A percentile compares a stretch with the other conserved stretches of the same genome.
phyloP scores from a whole-genome alignment of 2,797 vertebrate species.

The Brachyrhaphis roseni region DNA sequence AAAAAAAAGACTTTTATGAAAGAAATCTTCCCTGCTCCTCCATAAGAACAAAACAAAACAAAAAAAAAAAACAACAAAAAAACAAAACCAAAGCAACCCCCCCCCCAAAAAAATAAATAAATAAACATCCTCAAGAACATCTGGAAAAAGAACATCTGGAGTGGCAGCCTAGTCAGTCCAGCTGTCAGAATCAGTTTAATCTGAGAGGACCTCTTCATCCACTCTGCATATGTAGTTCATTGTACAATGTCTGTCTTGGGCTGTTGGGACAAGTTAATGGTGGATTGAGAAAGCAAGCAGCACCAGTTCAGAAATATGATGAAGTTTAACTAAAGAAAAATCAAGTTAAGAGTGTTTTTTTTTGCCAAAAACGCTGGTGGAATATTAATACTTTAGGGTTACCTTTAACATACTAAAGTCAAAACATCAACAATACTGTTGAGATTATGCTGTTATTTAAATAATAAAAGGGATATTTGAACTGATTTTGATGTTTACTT shows the following conservation, averaged over 20 bases:
- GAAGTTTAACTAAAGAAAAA: background rate
- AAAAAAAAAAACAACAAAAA: too few species aligned
- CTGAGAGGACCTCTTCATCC: conserved; percentile 39
- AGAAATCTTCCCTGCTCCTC: background rate
- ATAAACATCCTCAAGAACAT: conserved; percentile 1
- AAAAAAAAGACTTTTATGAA: background rate
- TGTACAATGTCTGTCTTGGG: conserved; percentile 17
- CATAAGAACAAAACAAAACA: background rate
- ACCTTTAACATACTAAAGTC: too few species aligned
- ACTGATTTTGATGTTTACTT: background rate
- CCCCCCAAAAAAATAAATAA: background rate
- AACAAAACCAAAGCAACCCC: too few species aligned
- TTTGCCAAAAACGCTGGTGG: background rate
- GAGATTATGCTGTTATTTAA: background rate
- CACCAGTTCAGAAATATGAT: conserved; percentile 11
- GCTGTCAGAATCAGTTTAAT: conserved; percentile 66
- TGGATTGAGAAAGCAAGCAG: conserved; percentile 24
- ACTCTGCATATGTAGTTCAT: conserved; percentile 45
- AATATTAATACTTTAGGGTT: background rate
- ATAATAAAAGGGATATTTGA: background rate
- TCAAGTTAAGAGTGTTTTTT: background rate
- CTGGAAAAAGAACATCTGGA: conserved; percentile 60
- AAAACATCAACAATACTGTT: background rate
- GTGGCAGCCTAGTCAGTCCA: conserved; percentile 50
- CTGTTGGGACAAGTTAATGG: conserved; percentile 1